These are phyloP conservation scores for Pampus argenteus DNA, from an alignment of 2,797 vertebrate species.

Conservation along the genomic window DNA sequence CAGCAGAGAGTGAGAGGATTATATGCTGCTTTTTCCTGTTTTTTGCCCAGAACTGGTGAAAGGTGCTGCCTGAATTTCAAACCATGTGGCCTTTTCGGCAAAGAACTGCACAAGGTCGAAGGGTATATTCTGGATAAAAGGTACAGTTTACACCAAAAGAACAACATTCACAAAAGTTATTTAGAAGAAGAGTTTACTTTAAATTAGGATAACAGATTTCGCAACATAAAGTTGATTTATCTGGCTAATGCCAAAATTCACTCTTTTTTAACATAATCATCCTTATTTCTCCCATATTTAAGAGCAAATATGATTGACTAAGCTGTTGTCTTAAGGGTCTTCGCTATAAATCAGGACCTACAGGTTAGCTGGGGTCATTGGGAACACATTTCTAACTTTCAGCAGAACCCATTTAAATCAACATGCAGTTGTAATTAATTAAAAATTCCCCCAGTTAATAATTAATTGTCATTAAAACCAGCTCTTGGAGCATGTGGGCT, in stretches of 20 bases:
- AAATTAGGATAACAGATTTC: neutral
- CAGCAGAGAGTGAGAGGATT: conserved; percentile 28
- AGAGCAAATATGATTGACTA: conserved; percentile 1
- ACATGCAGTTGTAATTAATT: conserved; percentile 24
- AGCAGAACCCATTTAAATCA: conserved; percentile 20
- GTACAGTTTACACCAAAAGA: conserved; percentile 70
- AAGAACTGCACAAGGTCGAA: conserved; percentile 98
- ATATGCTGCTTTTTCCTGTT: conserved; percentile 17
- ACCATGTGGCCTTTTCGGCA: conserved; percentile 96
- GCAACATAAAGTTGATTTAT: neutral
- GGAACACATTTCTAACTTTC: neutral
- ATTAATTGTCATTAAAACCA: conserved; percentile 3
- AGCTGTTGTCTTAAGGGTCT: conserved; percentile 7
- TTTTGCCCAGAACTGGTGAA: conserved; percentile 90
- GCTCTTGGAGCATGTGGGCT: neutral
- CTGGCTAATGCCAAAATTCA: neutral
- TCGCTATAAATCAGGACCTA: neutral
- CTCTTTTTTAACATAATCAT: neutral
- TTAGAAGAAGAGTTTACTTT: neutral
- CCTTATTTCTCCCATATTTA: neutral
- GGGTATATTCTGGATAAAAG: conserved; percentile 98
- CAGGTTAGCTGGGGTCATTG: neutral
- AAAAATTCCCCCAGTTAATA: conserved; percentile 23
- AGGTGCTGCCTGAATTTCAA: conserved; percentile 95
- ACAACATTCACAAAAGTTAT: neutral